Conservation (phyloP, 2,797 vertebrate genomes). For the Trematomus bernacchii region DNA sequence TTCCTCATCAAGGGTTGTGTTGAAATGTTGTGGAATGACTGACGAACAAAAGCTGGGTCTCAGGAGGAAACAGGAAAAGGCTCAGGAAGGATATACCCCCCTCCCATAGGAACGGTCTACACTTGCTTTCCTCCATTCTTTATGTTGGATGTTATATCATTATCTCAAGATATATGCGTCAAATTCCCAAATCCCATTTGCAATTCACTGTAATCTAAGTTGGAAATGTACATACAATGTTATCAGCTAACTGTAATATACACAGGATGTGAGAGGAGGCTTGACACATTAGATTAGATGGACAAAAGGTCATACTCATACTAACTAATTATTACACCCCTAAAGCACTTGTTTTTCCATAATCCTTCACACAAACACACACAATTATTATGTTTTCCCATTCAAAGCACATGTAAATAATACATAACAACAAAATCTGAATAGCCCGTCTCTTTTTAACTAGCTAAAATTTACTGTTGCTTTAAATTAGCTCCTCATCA, state of each 20-base stretch:
- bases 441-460: not conserved
- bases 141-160: slow-evolving; percentile 5
- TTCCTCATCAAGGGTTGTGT: not conserved
- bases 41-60: slow-evolving; percentile 57
- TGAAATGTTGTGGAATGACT: not conserved
- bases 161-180: not conserved
- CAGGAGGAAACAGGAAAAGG: slow-evolving; percentile 56
- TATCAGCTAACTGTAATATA: not conserved
- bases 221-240: not conserved
- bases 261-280: not conserved
- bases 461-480: not conserved
- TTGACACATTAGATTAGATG: not conserved
- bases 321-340: not conserved
- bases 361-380: too few species aligned
- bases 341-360: not conserved
- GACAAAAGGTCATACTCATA: not conserved
- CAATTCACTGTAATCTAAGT: not conserved
- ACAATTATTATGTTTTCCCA: too few species aligned
- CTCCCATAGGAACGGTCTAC: slow-evolving; percentile 41
- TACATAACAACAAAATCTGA: not conserved
- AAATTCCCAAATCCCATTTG: not conserved
- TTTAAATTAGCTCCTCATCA: slow-evolving; percentile 9
- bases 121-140: slow-evolving; percentile 53
- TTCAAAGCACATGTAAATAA: not conserved
- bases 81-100: slow-evolving; percentile 73